These are phyloP conservation scores for Eubucco bourcierii DNA, from an alignment of 2,113 vertebrate genomes.

Conservation along the genomic window DNA sequence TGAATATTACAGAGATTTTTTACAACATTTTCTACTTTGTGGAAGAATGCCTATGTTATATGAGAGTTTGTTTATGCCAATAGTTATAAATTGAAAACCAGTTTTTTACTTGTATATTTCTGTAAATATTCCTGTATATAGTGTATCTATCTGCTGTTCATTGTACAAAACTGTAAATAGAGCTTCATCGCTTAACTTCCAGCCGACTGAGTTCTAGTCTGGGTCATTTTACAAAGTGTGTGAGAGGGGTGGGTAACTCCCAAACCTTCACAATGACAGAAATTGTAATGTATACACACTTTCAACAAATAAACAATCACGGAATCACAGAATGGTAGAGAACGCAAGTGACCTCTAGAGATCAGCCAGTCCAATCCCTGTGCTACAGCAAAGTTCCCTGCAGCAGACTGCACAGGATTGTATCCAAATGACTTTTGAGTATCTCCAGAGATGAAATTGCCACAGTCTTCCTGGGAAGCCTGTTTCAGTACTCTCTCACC, in stretches of 20 bases:
- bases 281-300: neutral
- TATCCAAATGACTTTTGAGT: neutral
- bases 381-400: neutral
- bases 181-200: too few relatives aligned
- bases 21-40: neutral
- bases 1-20: neutral
- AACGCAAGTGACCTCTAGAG: neutral
- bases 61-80: neutral
- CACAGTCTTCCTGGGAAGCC: neutral
- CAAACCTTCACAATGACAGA: too few relatives aligned
- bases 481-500: neutral
- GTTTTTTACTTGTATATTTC: too few relatives aligned
- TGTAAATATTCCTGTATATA: too few relatives aligned
- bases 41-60: fast-evolving
- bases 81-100: neutral
- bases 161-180: too few relatives aligned
- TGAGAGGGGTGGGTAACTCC: too few relatives aligned
- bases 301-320: neutral
- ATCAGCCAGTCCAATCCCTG: neutral
- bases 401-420: neutral
- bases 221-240: too few relatives aligned
- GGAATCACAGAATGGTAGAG: neutral
- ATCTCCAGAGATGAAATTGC: neutral
- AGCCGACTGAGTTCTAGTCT: too few relatives aligned
- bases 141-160: too few relatives aligned